These are phyloP conservation scores for Timema cristinae DNA, from an alignment of 2,888 invertebrate species.

Conservation along the genomic window DNA sequence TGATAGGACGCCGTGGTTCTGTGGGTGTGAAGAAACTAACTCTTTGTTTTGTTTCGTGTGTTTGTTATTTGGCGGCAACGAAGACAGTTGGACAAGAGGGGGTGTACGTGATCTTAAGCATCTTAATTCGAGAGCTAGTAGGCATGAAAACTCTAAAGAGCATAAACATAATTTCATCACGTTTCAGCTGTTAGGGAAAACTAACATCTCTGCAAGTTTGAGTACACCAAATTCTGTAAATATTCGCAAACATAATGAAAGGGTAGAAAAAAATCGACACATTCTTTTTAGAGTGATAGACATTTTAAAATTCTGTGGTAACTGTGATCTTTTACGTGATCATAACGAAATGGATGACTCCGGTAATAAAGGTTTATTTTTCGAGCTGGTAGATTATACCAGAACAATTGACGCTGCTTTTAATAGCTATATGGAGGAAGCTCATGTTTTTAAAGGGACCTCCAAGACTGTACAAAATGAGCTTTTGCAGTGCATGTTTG, in stretches of 20 bases:
- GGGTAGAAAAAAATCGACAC: no score
- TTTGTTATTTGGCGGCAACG: not conserved
- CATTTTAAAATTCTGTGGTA: no score
- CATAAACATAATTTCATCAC: no score
- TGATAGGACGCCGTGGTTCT: not conserved
- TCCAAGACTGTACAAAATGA: no score
- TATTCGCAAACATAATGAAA: no score
- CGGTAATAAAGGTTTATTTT: not conserved
- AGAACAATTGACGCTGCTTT: not conserved
- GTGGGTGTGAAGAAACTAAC: slow-evolving; percentile 16
- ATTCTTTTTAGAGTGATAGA: no score
- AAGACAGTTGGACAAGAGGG: slow-evolving; percentile 5
- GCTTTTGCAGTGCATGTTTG: no score
- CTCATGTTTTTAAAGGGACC: no score
- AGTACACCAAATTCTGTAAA: no score
- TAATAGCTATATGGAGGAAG: no score
- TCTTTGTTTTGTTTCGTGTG: not conserved
- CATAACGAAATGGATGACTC: not conserved
- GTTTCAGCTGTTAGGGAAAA: no score
- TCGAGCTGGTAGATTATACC: not conserved
- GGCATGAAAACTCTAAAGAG: not conserved
- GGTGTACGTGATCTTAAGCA: not conserved
- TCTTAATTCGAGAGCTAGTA: not conserved
- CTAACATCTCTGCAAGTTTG: no score
- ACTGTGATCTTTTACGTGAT: not conserved